Evolutionary conservation across 2,797 vertebrate genomes (phyloP), one percentile per base, ranked within the genome.

Genomic region (Acanthiza pusilla): DNA sequence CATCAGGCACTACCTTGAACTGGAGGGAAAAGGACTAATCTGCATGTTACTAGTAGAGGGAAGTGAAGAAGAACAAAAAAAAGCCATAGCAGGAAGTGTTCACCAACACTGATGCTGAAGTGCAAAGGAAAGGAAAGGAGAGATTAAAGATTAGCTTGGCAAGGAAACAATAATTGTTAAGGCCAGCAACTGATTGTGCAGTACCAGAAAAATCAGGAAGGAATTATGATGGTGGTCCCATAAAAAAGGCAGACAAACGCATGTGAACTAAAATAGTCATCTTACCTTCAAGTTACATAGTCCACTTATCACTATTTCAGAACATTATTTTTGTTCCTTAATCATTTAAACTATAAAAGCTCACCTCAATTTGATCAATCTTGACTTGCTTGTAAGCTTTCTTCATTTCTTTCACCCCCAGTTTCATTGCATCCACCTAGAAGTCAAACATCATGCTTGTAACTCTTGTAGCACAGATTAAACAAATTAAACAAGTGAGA

Each of bases 331-430:
- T 65, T 78, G 25, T 75, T 76, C 30, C 78, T 85, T 71, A 74
- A 13, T n/a, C 15, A 74, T 34, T 61, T 58, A 11, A 82, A 50
- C 16, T 36, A 36, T 0, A 82, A 8, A 83, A 75, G 13, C 96
- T 97, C 92, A 99, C 99, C 98, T 99, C 99, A 84, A 99, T 99
- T 90, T 99, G 98, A 97, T 99, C 99, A 18, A 99, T 99, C 94
- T 99, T 99, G 54, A 99, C 98, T 71, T 99, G 96, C 96, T 99
- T 99, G 96, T 99, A 99, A 6, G 99, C 99, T 94, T 99, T 99
- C 97, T 99, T 99, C 99, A 99, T 99, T 97, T 99, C 99, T 97
- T 99, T 99, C 70, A 99, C 99, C 57, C 99, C 99, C 30, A 98
- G 63, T 97, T 99, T 99, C 99, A 99, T 99, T 94, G 99, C 99